These are phyloP conservation scores for Paradisaea rubra DNA, from an alignment of 2,113 vertebrate genomes.

Conservation along the genomic window DNA sequence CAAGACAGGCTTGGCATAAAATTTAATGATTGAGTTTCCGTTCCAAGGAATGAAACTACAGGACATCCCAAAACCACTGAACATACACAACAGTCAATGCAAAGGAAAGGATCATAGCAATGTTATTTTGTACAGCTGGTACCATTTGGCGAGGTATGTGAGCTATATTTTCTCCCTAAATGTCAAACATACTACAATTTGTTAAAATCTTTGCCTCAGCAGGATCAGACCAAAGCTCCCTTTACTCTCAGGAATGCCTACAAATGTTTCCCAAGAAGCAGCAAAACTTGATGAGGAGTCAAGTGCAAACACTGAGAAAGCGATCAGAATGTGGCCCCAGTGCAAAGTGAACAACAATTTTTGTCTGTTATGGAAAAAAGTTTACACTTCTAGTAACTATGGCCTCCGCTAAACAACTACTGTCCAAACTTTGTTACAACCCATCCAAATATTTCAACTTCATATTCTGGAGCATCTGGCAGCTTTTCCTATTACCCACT, in stretches of 20 bases:
- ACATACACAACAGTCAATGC: background rate
- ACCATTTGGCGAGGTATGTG: background rate
- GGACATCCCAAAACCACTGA: background rate
- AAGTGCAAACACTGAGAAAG: background rate
- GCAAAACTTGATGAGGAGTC: background rate
- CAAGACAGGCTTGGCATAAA: background rate
- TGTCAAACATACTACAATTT: background rate
- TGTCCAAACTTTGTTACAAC: background rate
- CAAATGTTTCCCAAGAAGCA: background rate
- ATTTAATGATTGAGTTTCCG: background rate
- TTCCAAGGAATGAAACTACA: background rate
- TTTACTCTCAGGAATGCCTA: background rate
- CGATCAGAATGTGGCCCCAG: background rate
- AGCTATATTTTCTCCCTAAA: background rate
- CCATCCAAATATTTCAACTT: background rate
- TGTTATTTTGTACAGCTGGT: background rate
- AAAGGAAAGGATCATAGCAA: background rate
- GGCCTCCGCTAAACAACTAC: background rate
- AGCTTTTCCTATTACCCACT: constrained; percentile 10
- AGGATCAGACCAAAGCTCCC: background rate
- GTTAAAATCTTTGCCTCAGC: background rate
- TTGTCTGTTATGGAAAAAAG: background rate
- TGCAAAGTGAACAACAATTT: background rate
- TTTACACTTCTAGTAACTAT: background rate
- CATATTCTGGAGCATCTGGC: background rate